A percentile compares a stretch with the other conserved stretches of the same genome.
Conservation (phyloP, 2,888 invertebrate genomes). For the Augiades crinisus region DNA sequence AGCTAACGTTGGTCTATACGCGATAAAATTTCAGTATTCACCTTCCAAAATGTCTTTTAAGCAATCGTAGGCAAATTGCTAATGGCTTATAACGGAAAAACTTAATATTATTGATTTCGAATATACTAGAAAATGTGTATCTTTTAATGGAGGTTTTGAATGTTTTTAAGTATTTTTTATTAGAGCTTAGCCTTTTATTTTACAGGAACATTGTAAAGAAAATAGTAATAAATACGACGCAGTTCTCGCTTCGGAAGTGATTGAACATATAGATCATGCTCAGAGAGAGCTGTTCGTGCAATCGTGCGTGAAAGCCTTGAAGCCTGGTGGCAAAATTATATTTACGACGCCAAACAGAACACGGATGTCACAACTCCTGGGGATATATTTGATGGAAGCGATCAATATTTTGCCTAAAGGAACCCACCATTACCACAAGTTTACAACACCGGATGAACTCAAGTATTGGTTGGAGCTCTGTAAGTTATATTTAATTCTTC, state of each 20-base stretch:
- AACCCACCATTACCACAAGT: conserved; percentile 96
- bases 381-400: conserved; percentile 88
- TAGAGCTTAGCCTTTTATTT: too few relatives aligned
- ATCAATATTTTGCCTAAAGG: conserved; percentile 87
- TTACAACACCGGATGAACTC: conserved; percentile 89
- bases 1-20: too few relatives aligned
- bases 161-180: too few relatives aligned
- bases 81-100: too few relatives aligned
- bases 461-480: conserved; percentile 85
- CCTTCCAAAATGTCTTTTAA: too few relatives aligned
- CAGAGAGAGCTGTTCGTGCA: conserved; percentile 86
- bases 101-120: too few relatives aligned
- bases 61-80: too few relatives aligned
- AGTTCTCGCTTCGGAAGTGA: conserved; percentile 92
- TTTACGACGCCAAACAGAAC: conserved; percentile 85
- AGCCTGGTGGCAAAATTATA: conserved; percentile 85
- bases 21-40: too few relatives aligned
- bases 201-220: conserved; percentile 74
- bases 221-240: conserved; percentile 85
- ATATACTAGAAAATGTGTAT: too few relatives aligned
- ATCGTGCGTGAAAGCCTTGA: conserved; percentile 83
- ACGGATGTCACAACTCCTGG: conserved; percentile 81
- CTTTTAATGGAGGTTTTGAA: too few relatives aligned
- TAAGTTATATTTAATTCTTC: too few relatives aligned
- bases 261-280: conserved; percentile 88